phyloP scores from a whole-genome alignment of 2,888 invertebrate genomes.

The Oxycera nigricornis region DNA sequence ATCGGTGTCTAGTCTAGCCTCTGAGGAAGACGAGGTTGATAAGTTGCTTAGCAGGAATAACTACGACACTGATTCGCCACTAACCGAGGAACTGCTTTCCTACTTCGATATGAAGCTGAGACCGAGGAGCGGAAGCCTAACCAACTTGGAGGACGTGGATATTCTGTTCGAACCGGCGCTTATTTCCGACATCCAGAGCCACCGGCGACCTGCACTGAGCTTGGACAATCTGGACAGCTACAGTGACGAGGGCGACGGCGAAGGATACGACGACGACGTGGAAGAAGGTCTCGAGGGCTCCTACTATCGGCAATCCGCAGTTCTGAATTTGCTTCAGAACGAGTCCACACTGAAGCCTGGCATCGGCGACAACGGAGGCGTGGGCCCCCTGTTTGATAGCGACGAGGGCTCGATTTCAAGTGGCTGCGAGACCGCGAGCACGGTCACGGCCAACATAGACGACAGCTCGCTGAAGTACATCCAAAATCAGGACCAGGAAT shows the following conservation, averaged over 20 bases:
- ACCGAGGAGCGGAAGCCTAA: slow-evolving; percentile 56
- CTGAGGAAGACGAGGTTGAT: slow-evolving; percentile 60
- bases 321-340: slow-evolving; percentile 59
- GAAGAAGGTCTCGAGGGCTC: slow-evolving; percentile 51
- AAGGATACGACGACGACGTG: slow-evolving; percentile 55
- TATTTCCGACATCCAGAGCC: not conserved
- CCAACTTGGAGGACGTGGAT: slow-evolving; percentile 50
- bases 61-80: slow-evolving; percentile 55
- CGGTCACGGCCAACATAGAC: slow-evolving; percentile 66
- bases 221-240: slow-evolving; percentile 48
- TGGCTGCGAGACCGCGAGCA: slow-evolving; percentile 82
- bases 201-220: slow-evolving; percentile 43
- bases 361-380: not conserved
- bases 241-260: slow-evolving; percentile 46
- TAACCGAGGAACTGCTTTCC: slow-evolving; percentile 59
- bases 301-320: slow-evolving; percentile 59
- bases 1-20: slow-evolving; percentile 52
- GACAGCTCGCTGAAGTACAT: slow-evolving; percentile 56
- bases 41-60: slow-evolving; percentile 58
- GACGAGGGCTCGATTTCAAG: slow-evolving; percentile 81
- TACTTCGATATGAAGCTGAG: slow-evolving; percentile 61
- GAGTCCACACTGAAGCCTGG: slow-evolving; percentile 58
- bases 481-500: slow-evolving; percentile 1
- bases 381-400: slow-evolving; percentile 64
- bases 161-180: slow-evolving; percentile 29